Conservation (phyloP, 1,140 invertebrate genomes). For the Sitobion miscanthi region DNA sequence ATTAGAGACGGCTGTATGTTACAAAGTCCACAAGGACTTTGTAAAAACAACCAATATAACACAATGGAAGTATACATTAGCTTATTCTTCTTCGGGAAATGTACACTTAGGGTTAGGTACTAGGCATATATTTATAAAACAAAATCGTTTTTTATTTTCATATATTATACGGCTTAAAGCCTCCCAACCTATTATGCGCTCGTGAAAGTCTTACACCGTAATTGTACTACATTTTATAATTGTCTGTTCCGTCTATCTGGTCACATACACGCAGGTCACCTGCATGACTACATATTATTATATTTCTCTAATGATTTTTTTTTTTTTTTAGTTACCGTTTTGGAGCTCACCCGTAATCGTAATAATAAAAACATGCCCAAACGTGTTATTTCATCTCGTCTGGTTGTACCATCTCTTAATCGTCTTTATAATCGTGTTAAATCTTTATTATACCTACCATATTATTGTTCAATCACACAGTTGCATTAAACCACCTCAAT, state of each 20-base stretch:
- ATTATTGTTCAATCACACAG: constrained; percentile 3
- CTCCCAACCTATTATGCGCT: background rate
- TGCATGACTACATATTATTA: background rate
- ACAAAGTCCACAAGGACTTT: background rate
- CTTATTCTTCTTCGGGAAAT: background rate
- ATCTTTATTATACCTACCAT: background rate
- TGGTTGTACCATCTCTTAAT: background rate
- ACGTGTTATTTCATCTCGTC: background rate
- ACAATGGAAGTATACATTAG: background rate
- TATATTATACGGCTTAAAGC: background rate
- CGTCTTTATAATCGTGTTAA: background rate
- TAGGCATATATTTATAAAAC: background rate
- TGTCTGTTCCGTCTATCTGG: background rate
- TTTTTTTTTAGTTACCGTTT: background rate
- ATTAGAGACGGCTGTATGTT: background rate
- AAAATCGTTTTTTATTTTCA: background rate
- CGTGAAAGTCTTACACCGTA: background rate
- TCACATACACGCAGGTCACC: background rate
- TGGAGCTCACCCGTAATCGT: background rate
- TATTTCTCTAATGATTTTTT: background rate
- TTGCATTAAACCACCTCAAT: background rate
- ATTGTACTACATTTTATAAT: background rate
- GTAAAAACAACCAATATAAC: background rate
- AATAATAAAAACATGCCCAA: background rate
- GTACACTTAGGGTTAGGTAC: background rate